Evolutionary conservation across 2,888 invertebrate species (phyloP), one percentile per base, ranked within the genome.

Genomic region (Ptychoptera contaminata): DNA sequence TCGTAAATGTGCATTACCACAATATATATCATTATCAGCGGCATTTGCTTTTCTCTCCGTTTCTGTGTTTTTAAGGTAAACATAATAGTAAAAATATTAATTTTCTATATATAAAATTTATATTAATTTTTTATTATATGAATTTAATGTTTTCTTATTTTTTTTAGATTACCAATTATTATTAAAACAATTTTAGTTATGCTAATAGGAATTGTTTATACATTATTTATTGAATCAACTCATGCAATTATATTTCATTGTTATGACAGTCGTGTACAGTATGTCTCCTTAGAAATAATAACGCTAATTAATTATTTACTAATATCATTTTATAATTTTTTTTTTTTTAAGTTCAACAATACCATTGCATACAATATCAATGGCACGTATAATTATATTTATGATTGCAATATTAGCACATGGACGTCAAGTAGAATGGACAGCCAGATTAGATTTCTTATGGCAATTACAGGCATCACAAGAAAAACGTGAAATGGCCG

Each of bases 401-500:
- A 79, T 88, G 49, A 62, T 90, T 54, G 86, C 86, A 5, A 82
- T 92, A 51, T 67, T 88, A 45, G 71, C 90, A 43, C 90, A 91
- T 62, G 90, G 81, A 1, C 77, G 79, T 52, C 72, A 79, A 54
- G 77, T 91, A 56, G 91, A 93, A 67, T 92, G 91, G 87, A 91
- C 90, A 40, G 84, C 87, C 15, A 70, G 91, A 29, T 69, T 84
- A 39, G 83, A 84, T 67, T 84, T 84, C 61, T 68, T 84, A 23
- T 84, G 83, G 83, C 83, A 84, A 62, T 71, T 82, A 51, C 82
- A 90, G 70, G 90, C 90, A 4, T 76, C 85, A 43, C 88, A 91
- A 58, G 91, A 92, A 67, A 90, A 90, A 63, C 74, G 82, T 43
- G 91, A 90, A 62, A 90, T 92, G 90, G 86, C 86, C 54, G 85